A percentile compares a stretch with the other conserved stretches of the same genome.
phyloP scores from a whole-genome alignment of 2,113 vertebrate genomes.

The Forbesichthys papilliferus region DNA sequence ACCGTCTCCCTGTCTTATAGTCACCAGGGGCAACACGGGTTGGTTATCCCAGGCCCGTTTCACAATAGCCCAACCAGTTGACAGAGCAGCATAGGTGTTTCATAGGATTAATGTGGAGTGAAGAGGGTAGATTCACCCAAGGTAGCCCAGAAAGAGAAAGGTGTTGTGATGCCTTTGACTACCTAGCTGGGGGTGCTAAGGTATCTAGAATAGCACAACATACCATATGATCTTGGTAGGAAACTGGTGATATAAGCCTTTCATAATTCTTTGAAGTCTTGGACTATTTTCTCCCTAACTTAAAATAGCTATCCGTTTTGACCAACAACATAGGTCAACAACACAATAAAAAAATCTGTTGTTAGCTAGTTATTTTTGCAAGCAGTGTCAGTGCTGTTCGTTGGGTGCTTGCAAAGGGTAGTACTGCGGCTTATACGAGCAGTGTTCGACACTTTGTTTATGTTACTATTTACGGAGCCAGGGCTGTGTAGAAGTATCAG shows the following conservation, averaged over 20 bases:
- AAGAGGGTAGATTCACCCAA: slow-evolving; percentile 33
- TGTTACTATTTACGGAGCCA: too few species aligned
- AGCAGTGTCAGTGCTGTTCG: too few species aligned
- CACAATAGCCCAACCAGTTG: slow-evolving; percentile 48
- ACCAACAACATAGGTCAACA: too few species aligned
- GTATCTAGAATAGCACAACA: neutral
- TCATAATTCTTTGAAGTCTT: too few species aligned
- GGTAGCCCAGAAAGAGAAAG: slow-evolving; percentile 25
- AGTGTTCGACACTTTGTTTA: too few species aligned
- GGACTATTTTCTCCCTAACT: neutral
- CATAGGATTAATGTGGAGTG: slow-evolving; percentile 63
- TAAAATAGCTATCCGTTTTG: neutral
- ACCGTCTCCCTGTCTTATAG: slow-evolving; percentile 36
- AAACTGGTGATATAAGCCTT: neutral
- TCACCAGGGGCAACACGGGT: slow-evolving; percentile 40
- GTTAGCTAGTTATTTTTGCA: too few species aligned
- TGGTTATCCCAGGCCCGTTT: slow-evolving; percentile 53
- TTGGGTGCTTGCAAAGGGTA: too few species aligned
- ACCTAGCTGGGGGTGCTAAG: slow-evolving; percentile 6
- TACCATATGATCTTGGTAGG: neutral
- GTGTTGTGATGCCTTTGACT: slow-evolving; percentile 26
- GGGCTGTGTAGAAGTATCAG: too few species aligned
- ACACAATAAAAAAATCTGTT: too few species aligned
- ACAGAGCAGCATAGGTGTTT: slow-evolving; percentile 49
- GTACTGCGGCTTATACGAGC: too few species aligned